Conservation (phyloP, 2,888 invertebrate species). For the Aphodius sticticus region DNA sequence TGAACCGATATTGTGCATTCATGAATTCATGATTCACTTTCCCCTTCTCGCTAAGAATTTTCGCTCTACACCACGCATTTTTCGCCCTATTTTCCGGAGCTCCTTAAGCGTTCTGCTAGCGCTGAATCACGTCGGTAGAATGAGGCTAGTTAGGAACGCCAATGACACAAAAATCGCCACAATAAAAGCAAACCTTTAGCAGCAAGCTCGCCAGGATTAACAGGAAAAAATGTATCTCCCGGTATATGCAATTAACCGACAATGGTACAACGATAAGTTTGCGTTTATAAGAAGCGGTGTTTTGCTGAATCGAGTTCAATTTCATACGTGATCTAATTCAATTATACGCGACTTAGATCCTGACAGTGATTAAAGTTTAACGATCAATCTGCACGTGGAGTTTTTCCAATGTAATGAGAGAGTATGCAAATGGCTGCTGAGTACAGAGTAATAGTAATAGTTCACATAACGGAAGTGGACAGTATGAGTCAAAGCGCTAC, state of each 20-base stretch:
- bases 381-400: conserved; percentile 22
- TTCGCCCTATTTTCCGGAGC: conserved; percentile 8
- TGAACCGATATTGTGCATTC: conserved; percentile 7
- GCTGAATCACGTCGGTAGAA: conserved; percentile 14
- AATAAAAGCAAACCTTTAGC: conserved; percentile 22
- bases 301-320: conserved; percentile 29
- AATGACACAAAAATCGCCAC: conserved; percentile 25
- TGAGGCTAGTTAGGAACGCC: conserved; percentile 23
- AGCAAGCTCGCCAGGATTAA: neutral
- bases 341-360: conserved; percentile 30
- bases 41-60: conserved; percentile 18
- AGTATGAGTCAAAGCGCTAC: neutral
- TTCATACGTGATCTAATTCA: conserved; percentile 35
- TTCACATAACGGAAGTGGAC: conserved; percentile 4
- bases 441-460: neutral
- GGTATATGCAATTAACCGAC: conserved; percentile 10
- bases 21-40: conserved; percentile 5
- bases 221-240: neutral
- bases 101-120: conserved; percentile 16
- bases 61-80: neutral
- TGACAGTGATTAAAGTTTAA: conserved; percentile 30
- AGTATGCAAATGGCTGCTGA: neutral
- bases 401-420: neutral
- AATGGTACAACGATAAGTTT: neutral
- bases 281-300: neutral